Evolutionary conservation across 2,113 vertebrate species (phyloP).

Genomic region (Bucco capensis): DNA sequence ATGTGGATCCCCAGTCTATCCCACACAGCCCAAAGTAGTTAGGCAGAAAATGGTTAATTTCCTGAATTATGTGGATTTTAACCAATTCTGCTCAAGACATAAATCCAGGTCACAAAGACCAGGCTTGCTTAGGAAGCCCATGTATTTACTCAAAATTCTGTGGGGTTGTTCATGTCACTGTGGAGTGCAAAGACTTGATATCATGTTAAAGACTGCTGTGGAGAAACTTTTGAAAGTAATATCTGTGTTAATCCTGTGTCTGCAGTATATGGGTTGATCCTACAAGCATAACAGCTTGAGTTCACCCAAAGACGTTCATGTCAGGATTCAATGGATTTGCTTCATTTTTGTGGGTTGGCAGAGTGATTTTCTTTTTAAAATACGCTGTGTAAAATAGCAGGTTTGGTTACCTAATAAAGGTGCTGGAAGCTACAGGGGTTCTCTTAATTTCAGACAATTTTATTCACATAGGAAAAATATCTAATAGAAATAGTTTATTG

Average conservation of each 20-base stretch:
- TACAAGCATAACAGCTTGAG: neutral
- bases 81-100: neutral
- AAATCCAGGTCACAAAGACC: neutral
- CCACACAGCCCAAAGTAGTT: neutral
- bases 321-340: neutral
- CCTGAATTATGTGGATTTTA: neutral
- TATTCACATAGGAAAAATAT: neutral
- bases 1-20: neutral
- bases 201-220: neutral
- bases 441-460: slow-evolving; percentile 9
- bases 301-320: neutral
- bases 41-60: neutral
- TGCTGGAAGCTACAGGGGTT: neutral
- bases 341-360: neutral
- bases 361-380: neutral
- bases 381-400: neutral
- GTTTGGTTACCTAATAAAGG: slow-evolving; percentile 18
- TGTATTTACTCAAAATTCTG: neutral
- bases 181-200: neutral
- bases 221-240: neutral
- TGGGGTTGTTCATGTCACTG: neutral
- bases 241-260: slow-evolving; percentile 14
- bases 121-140: neutral
- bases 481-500: neutral
- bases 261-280: neutral